Base-by-base conservation (phyloP, 2,888 invertebrate genomes). In the Ophraella communa region DNA sequence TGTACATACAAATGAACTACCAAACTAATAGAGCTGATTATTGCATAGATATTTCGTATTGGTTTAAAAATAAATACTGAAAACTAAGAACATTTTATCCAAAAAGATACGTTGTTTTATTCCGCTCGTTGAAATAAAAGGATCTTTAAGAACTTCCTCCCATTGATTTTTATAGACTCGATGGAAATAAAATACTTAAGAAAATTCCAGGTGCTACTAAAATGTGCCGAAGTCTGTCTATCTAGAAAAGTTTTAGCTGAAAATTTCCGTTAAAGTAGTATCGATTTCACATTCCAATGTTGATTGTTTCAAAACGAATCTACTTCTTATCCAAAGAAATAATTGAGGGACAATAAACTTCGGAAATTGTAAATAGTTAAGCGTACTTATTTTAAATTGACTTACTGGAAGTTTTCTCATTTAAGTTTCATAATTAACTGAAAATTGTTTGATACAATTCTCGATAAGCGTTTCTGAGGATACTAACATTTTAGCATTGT, bases 251-350 rank as follows among this genome's bases (percentile, higher is more conserved):
- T 51, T 51, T 47, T 5, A 27, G n/a, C 17, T 27, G 17, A 57
- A 56, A 57, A 24, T 54, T 54, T 21, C 27, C 24, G 17, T 42
- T 54, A 4, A 24, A 47, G 14, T 21, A 14, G 45, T 57, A 66
- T 66, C 58, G 66, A 66, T 66, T 69, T 59, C 39, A 24, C 68
- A 69, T 69, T 66, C 68, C 68, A 42, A 39, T 35, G 57, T 60
- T 68, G 72, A 72, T 70, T 69, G 72, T 68, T 69, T 64, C 59
- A 69, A 70, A 24, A 66, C 69, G 61, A 72, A 70, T 70, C 68
- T 60, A 59, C 65, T 60, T 68, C 68, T 65, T 66, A 64, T 66
- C 67, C 61, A 64, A 66, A 66, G 68, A 65, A 66, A 66, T 70
- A 70, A 70, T 70, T 65, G 68, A 49, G 49, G 49, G 24, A 49